phyloP scores from a whole-genome alignment of 2,888 invertebrate species.

The Lasioglossum malachurum region DNA sequence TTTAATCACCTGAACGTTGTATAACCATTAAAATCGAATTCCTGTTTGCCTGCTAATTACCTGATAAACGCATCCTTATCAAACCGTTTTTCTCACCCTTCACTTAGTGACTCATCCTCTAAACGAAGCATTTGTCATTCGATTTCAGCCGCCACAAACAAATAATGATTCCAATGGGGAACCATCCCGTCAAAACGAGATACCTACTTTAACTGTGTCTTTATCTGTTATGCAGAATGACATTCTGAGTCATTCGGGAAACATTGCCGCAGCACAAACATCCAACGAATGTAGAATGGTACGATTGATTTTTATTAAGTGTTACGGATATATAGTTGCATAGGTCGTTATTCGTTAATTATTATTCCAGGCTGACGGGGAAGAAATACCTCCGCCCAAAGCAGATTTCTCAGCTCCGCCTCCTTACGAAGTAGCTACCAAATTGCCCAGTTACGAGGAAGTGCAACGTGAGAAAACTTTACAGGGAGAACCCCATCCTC shows the following conservation, averaged over 20 bases:
- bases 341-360: slow-evolving; percentile 9
- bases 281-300: slow-evolving; percentile 62
- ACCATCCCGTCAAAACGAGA: slow-evolving; percentile 60
- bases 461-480: slow-evolving; percentile 94
- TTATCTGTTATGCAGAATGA: slow-evolving; percentile 69
- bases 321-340: not conserved
- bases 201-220: slow-evolving; percentile 72
- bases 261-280: slow-evolving; percentile 59
- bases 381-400: slow-evolving; percentile 93
- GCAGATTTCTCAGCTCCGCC: slow-evolving; percentile 95
- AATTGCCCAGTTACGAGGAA: slow-evolving; percentile 96
- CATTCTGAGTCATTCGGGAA: slow-evolving; percentile 70
- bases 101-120: not conserved
- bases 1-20: slow-evolving; percentile 5
- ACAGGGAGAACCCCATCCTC: slow-evolving; percentile 88
- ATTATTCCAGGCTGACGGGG: slow-evolving; percentile 73
- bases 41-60: not conserved
- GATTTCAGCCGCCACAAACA: slow-evolving; percentile 68
- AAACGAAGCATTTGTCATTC: slow-evolving; percentile 20
- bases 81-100: not conserved
- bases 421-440: slow-evolving; percentile 94
- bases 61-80: not conserved
- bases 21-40: not conserved
- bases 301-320: slow-evolving; percentile 5
- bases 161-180: slow-evolving; percentile 65